phyloP scores from a whole-genome alignment of 2,888 invertebrate genomes.

The Drosophila atroscutellata region DNA sequence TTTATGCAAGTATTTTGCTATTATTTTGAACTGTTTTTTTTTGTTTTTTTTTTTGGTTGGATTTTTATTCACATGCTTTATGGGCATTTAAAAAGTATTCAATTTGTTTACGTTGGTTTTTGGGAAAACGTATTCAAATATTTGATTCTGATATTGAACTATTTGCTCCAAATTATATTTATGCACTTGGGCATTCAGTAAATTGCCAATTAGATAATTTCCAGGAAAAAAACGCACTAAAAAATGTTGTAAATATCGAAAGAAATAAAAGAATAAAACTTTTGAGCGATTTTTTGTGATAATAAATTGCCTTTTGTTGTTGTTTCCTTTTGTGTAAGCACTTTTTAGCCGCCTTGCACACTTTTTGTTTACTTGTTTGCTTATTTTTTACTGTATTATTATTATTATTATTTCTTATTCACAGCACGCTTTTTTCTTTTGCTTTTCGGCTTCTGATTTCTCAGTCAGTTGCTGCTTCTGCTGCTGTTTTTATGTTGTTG shows the following conservation, averaged over 20 bases:
- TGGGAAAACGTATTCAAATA: not conserved
- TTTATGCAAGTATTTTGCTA: not conserved
- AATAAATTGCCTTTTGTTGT: constrained; percentile 45
- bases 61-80: not conserved
- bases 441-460: constrained; percentile 58
- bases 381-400: constrained; percentile 20
- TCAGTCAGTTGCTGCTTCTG: constrained; percentile 38
- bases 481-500: constrained; percentile 53
- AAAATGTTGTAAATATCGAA: not conserved
- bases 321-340: constrained; percentile 40
- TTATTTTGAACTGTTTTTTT: not conserved
- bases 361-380: constrained; percentile 25
- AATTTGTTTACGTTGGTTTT: not conserved
- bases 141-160: not conserved
- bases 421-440: constrained; percentile 49
- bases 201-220: not conserved
- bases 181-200: not conserved
- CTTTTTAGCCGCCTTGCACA: constrained; percentile 43
- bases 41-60: no score
- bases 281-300: constrained; percentile 23
- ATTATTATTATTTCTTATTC: constrained; percentile 36
- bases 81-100: not conserved
- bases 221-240: not conserved
- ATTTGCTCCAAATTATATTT: not conserved
- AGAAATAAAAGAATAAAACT: constrained; percentile 10